A percentile compares a stretch with the other conserved stretches of the same genome.
Conservation (phyloP, 2,888 invertebrate genomes). For the Syrphus vitripennis region DNA sequence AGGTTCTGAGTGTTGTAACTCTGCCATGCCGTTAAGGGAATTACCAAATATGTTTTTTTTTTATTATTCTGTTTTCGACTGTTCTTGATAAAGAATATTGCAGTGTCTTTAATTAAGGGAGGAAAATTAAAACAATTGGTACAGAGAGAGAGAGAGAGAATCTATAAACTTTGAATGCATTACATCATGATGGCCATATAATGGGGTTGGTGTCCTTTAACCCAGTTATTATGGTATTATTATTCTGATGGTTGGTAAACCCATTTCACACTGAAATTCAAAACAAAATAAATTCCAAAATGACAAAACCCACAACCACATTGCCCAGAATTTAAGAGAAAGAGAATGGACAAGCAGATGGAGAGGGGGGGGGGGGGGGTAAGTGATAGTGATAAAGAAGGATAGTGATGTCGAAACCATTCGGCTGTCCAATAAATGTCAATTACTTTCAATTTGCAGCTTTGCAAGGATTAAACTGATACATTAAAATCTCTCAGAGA, state of each 20-base stretch:
- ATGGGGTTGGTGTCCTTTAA: background rate
- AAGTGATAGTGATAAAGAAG: too few species aligned
- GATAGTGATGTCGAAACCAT: constrained; percentile 56
- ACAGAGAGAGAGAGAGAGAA: too few species aligned
- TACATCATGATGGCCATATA: constrained; percentile 46
- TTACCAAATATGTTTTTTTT: constrained; percentile 14
- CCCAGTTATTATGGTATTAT: background rate
- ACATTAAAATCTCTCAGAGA: constrained; percentile 61
- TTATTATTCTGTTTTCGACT: background rate
- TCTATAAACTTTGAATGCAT: constrained; percentile 30
- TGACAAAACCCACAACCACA: background rate
- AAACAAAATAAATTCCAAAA: constrained; percentile 8
- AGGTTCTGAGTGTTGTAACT: background rate
- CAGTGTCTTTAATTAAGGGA: constrained; percentile 28
- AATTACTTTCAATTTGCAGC: constrained; percentile 77
- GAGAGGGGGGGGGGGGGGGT: background rate
- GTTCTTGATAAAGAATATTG: constrained; percentile 20
- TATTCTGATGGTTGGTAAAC: background rate
- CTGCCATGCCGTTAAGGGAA: constrained; percentile 19
- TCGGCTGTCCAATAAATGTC: constrained; percentile 79
- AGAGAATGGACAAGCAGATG: background rate
- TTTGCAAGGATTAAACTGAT: constrained; percentile 73
- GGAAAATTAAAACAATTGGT: constrained; percentile 42
- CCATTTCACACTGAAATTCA: background rate
- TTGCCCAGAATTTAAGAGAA: background rate